Evolutionary conservation across 2,888 invertebrate genomes (phyloP).

Genomic region (Acrobeloides nanus): DNA sequence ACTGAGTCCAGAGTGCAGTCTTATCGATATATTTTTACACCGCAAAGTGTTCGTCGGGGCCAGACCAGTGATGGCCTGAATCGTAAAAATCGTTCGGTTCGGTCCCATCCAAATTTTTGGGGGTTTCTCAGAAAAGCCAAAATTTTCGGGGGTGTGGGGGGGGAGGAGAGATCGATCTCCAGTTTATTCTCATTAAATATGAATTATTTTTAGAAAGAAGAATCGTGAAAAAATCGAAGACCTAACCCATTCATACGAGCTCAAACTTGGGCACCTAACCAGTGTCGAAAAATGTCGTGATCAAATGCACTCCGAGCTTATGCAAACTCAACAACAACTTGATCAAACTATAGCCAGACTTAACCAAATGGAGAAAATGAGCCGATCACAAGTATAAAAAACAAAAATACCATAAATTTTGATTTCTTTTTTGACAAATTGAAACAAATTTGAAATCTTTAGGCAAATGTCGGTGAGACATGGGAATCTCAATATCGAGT

Average conservation of each 20-base stretch:
- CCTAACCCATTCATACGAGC: constrained; percentile 31
- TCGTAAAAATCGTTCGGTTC: constrained; percentile 3
- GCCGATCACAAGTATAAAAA: constrained; percentile 33
- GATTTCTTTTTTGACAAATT: neutral
- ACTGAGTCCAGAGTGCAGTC: too few relatives aligned
- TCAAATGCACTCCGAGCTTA: constrained; percentile 31
- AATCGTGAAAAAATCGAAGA: constrained; percentile 34
- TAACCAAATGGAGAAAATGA: constrained; percentile 34
- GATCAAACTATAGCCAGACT: constrained; percentile 37
- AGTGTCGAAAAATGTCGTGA: constrained; percentile 30
- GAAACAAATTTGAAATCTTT: neutral
- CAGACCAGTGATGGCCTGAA: too few relatives aligned
- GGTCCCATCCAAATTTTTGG: neutral
- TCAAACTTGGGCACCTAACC: constrained; percentile 25
- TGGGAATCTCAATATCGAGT: constrained; percentile 41
- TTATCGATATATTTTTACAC: too few relatives aligned
- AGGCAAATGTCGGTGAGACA: constrained; percentile 38
- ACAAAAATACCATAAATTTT: neutral
- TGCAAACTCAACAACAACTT: constrained; percentile 29
- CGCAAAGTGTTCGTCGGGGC: too few relatives aligned
- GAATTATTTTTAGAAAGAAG: constrained; percentile 34
- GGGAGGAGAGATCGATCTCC: too few relatives aligned
- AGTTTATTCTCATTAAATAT: neutral
- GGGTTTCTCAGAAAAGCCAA: constrained; percentile 1
- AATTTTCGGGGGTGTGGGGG: too few relatives aligned